These are phyloP conservation scores for Paratrypauchen microcephalus DNA, from an alignment of 2,797 vertebrate species.

Conservation along the genomic window DNA sequence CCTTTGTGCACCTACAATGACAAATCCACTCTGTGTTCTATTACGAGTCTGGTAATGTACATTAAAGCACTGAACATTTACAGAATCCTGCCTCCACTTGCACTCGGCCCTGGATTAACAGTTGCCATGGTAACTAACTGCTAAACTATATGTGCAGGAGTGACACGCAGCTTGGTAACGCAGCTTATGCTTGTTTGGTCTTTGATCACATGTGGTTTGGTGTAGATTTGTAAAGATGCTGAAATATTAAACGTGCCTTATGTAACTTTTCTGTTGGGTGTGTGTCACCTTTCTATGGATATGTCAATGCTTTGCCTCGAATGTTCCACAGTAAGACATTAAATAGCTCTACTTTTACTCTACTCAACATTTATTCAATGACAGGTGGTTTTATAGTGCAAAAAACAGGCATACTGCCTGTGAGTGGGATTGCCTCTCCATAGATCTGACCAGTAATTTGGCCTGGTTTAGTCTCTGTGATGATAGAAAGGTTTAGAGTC, in stretches of 20 bases:
- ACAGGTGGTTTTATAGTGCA: no score
- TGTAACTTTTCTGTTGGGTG: no score
- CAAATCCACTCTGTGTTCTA: constrained; percentile 7
- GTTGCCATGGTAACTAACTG: constrained; percentile 61
- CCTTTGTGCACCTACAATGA: constrained; percentile 9
- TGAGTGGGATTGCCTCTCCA: no score
- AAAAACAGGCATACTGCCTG: no score
- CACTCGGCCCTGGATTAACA: constrained; percentile 37
- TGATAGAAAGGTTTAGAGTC: no score
- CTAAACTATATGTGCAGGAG: constrained; percentile 49
- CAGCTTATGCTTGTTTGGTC: constrained; percentile 13
- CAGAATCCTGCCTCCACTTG: constrained; percentile 24
- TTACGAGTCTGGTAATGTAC: constrained; percentile 12
- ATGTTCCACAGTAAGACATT: no score
- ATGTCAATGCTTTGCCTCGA: no score
- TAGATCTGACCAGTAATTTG: no score
- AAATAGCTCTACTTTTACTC: no score
- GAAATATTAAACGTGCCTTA: background rate
- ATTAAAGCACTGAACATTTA: background rate
- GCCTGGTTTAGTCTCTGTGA: no score
- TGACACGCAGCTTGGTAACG: constrained; percentile 21
- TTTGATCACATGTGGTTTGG: background rate
- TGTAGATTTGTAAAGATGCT: background rate
- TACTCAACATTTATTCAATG: no score
- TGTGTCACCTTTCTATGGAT: no score